Evolutionary conservation across 2,113 vertebrate genomes (phyloP).

Genomic region (Tiliqua scincoides): DNA sequence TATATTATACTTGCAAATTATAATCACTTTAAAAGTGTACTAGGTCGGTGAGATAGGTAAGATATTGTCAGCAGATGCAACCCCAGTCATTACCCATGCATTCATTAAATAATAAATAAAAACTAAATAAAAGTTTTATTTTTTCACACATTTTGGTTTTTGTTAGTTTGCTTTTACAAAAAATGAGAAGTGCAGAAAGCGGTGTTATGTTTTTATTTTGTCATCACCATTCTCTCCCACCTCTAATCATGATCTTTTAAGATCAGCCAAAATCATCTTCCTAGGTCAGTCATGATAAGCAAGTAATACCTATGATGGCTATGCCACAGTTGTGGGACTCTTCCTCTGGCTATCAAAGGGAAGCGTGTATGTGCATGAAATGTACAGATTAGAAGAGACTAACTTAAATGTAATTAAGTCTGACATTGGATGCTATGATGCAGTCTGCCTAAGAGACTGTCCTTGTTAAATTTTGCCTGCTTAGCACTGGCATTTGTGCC

Average conservation of each 20-base stretch:
- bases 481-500: not conserved
- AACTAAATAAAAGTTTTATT: too few relatives aligned
- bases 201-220: too few relatives aligned
- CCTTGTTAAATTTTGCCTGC: constrained; percentile 11
- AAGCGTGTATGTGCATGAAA: not conserved
- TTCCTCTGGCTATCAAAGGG: not conserved
- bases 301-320: not conserved
- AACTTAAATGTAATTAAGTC: constrained; percentile 9
- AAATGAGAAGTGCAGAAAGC: too few relatives aligned
- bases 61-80: too few relatives aligned
- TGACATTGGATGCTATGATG: not conserved
- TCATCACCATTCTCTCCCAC: too few relatives aligned
- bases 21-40: too few relatives aligned
- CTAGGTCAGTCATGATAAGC: not conserved
- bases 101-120: too few relatives aligned
- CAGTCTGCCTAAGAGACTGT: not conserved
- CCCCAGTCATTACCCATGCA: too few relatives aligned
- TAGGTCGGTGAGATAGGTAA: too few relatives aligned
- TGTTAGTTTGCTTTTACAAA: too few relatives aligned
- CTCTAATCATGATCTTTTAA: not conserved
- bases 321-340: not conserved
- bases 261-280: not conserved
- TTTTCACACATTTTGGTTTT: too few relatives aligned
- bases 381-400: not conserved
- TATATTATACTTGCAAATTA: too few relatives aligned